Base-by-base conservation (phyloP, 1,140 invertebrate species). In the Mizuhopecten yessoensis region DNA sequence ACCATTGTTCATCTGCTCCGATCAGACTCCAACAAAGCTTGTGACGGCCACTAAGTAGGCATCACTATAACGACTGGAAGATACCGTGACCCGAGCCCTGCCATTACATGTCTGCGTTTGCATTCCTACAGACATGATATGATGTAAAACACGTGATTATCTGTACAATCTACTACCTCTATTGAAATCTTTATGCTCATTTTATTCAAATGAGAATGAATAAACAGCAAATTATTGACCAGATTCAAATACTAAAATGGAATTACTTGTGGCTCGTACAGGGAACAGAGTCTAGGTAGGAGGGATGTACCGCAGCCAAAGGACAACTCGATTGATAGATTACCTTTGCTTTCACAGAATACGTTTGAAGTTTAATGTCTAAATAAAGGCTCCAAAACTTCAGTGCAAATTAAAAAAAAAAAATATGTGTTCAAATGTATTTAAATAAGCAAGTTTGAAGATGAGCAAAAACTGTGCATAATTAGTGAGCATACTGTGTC, bases 171-270 rank as follows among this genome's bases (percentile, higher is more conserved):
- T 75, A 75, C 57, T 29, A 75, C 57, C 57, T 75, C 57, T 75
- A 75, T 75, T 75, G 57, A 75, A 75, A 75, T 29, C 57, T 75
- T 75, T 75, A 75, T 75, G 57, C 29, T 75, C 57, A 75, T 75
- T 75, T 75, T 75, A 75, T 75, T 75, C n/a, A 75, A 75, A 75
- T 75, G 57, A 75, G 57, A 75, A 75, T 29, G 57, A 75, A 75
- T 75, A 75, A 75, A 75, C 57, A 75, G 57, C 57, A 75, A 75
- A 75, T 75, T 75, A 75, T 75, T 75, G 57, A 75, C 57, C 57
- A 75, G 23, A 75, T 29, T 13, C 11, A 75, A 75, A 75, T 29
- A 75, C 57, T 75, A n/a, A 75, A n/a, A 17, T 1, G 29, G 57
- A 29, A 29, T 75, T 29, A 75, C 57, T 75, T 5, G 57, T 75